phyloP scores from a whole-genome alignment of 2,113 vertebrate species.

The Alexandromys fortis region DNA sequence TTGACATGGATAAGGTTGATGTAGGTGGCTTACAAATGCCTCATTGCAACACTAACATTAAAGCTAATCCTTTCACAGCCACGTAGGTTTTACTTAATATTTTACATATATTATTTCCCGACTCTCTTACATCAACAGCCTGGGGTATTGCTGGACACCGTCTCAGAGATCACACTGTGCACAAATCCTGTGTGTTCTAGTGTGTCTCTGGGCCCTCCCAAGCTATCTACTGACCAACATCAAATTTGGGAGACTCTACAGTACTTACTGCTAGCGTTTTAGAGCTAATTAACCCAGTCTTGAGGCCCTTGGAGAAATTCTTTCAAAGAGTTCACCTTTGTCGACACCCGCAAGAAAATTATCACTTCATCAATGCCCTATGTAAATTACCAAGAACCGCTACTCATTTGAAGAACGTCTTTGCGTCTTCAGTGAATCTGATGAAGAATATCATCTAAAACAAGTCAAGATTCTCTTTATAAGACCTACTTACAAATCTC shows the following conservation, averaged over 20 bases:
- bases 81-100: slow-evolving; percentile 5
- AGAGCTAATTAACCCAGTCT: not conserved
- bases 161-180: not conserved
- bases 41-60: slow-evolving; percentile 44
- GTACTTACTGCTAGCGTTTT: not conserved
- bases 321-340: not conserved
- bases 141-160: not conserved
- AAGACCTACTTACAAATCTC: not conserved
- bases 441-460: not conserved
- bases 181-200: not conserved
- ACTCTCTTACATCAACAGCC: not conserved
- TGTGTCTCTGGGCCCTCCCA: not conserved
- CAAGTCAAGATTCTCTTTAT: not conserved
- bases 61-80: slow-evolving; percentile 9
- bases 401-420: slow-evolving; percentile 10
- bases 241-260: not conserved
- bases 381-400: not conserved
- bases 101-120: slow-evolving; percentile 28
- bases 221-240: not conserved
- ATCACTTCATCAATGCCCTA: not conserved
- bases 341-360: not conserved
- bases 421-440: not conserved
- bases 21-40: not conserved
- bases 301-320: not conserved
- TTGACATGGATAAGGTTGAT: not conserved